A percentile compares a stretch with the other conserved stretches of the same genome.
Evolutionary conservation across 2,888 invertebrate genomes (phyloP).

Genomic region (Caenorhabditis sp.): DNA sequence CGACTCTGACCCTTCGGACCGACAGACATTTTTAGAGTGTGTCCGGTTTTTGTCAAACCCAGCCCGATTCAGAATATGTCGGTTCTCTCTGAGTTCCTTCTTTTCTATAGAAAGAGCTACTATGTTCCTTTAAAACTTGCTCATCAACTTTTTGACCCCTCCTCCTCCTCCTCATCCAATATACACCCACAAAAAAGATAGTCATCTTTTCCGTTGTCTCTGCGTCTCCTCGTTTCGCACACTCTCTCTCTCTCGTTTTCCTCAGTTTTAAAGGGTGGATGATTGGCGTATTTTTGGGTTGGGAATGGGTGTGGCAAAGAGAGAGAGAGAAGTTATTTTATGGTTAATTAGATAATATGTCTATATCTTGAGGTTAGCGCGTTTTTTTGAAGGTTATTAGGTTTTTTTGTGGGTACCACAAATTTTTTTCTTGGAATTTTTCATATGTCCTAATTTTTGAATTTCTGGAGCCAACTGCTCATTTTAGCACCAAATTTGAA

Average conservation of each 20-base stretch:
- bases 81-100: too few species aligned
- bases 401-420: neutral
- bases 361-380: neutral
- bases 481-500: too few species aligned
- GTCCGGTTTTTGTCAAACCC: too few species aligned
- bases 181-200: neutral
- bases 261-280: neutral
- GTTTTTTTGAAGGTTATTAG: neutral
- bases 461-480: too few species aligned
- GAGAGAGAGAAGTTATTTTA: neutral
- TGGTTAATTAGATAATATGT: neutral
- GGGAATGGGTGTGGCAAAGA: neutral
- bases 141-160: neutral
- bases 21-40: too few species aligned
- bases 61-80: too few species aligned
- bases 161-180: neutral
- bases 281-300: neutral
- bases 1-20: too few species aligned
- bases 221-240: neutral
- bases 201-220: neutral
- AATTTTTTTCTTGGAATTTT: neutral
- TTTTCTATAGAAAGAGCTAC: too few species aligned
- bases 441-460: neutral
- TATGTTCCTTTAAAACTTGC: neutral
- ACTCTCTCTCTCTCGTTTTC: neutral